Base-by-base conservation (phyloP, 2,797 vertebrate genomes). In the Fistularia commersonii region DNA sequence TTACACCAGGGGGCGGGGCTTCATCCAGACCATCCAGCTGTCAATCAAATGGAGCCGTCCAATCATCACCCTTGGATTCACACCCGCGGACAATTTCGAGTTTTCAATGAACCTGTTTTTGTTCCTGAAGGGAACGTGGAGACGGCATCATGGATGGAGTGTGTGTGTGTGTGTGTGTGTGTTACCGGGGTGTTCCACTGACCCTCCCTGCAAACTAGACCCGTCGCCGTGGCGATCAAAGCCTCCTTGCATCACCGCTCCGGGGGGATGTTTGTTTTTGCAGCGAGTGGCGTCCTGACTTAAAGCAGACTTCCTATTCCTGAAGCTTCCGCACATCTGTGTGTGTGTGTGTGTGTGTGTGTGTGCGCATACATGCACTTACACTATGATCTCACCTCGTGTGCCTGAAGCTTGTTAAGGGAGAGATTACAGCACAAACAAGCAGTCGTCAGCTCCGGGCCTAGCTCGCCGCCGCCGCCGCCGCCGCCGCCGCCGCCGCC, bases 331-430 rank as follows among this genome's bases (percentile, higher is more conserved):
- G 69, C 72, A 83, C 80, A 82, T 84, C 72, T 80, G 73, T 40
- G 48, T 68, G 66, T 41, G 41, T 77, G 74, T 74, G 69, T 62
- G 45, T 54, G 23, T 59, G 69, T 57, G 72, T 58, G 63, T 15
- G 3, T 33, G 23, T 43, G 39, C 13, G 34, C 41, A 31, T 41
- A 37, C 32, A 41, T 41, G 43, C 44, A 43, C 32, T 34, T 65
- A 13, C 32, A 40, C 74, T 74, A 90, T 91, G 90, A 91, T 88
- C 88, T 91, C 88, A 91, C 74, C 64, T 89, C 85, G 86, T 90
- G 87, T 89, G 89, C 86, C 84, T 90, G 87, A 86, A 84, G 81
- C 82, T 87, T 76, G 86, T 90, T 90, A 92, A 72, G 59, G 54
- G 52, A 74, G 71, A 70, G 81, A 87, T 89, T 86, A 77, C 68